phyloP scores from a whole-genome alignment of 2,113 vertebrate species.

The Passer montanus region DNA sequence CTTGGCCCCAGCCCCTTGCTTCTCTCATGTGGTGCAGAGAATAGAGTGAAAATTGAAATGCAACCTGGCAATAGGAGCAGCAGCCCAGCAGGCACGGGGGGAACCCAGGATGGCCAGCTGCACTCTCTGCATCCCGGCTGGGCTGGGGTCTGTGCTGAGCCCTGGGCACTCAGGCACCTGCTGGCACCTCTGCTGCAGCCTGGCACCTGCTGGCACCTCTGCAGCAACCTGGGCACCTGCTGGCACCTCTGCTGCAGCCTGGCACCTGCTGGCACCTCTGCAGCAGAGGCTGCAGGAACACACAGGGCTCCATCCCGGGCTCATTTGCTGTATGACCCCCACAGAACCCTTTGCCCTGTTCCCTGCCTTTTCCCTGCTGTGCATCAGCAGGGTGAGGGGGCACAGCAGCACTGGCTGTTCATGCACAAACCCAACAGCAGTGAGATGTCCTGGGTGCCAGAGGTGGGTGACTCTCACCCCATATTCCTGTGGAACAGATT shows the following conservation, averaged over 20 bases:
- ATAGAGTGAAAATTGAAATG: not conserved
- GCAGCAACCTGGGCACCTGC: not conserved
- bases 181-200: not conserved
- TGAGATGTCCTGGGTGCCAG: rapidly evolving
- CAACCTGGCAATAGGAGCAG: not conserved
- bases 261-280: no score
- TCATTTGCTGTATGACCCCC: not conserved
- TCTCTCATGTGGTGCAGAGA: rapidly evolving
- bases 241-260: not conserved
- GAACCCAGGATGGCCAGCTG: not conserved
- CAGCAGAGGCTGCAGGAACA: not conserved
- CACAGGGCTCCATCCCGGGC: not conserved
- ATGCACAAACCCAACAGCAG: not conserved
- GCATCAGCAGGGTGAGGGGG: not conserved
- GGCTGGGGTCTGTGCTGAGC: not conserved
- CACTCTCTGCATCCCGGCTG: not conserved
- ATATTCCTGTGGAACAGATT: not conserved
- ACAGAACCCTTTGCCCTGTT: rapidly evolving
- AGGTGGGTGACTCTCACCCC: not conserved
- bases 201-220: rapidly evolving
- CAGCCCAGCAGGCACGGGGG: not conserved
- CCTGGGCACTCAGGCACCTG: rapidly evolving
- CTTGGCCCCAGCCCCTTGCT: not conserved
- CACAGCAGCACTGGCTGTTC: not conserved
- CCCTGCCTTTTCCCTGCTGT: not conserved